These are phyloP conservation scores for Drosophila borealis DNA, from an alignment of 2,888 invertebrate genomes.

Conservation along the genomic window DNA sequence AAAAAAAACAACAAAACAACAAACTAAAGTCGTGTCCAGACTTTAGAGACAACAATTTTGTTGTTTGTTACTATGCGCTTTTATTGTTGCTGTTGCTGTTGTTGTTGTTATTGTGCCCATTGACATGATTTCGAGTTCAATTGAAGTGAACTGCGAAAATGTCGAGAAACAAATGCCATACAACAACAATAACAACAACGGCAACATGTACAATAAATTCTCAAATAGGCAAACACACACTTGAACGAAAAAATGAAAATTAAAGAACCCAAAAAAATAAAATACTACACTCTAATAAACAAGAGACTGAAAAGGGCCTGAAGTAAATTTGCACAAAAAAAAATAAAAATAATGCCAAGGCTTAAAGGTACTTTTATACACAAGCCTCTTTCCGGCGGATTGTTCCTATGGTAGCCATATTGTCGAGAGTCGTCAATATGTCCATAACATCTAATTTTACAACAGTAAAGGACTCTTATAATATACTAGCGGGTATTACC, in stretches of 20 bases:
- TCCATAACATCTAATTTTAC: too few species aligned
- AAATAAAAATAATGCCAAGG: too few species aligned
- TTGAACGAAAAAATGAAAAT: background rate
- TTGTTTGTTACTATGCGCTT: conserved; percentile 34
- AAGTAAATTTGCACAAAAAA: too few species aligned
- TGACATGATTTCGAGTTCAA: conserved; percentile 74
- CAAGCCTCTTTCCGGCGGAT: too few species aligned
- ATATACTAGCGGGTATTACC: too few species aligned
- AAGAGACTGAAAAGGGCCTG: too few species aligned
- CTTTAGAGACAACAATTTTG: conserved; percentile 47
- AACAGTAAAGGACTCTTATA: too few species aligned
- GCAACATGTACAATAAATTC: background rate
- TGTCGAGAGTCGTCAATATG: too few species aligned
- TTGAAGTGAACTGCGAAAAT: conserved; percentile 72
- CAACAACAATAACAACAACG: background rate
- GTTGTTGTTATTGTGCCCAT: conserved; percentile 45
- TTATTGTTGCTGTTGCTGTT: conserved; percentile 16
- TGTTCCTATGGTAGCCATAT: too few species aligned
- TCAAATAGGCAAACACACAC: conserved; percentile 8
- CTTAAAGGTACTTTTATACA: too few species aligned
- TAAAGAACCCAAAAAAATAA: background rate
- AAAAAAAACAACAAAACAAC: conserved; percentile 11
- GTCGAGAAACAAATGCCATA: conserved; percentile 55
- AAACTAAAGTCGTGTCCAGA: conserved; percentile 52
- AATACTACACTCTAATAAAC: background rate